Evolutionary conservation across 2,888 invertebrate genomes (phyloP), one percentile per base, ranked within the genome.

Genomic region (Linnaemya vulpina): DNA sequence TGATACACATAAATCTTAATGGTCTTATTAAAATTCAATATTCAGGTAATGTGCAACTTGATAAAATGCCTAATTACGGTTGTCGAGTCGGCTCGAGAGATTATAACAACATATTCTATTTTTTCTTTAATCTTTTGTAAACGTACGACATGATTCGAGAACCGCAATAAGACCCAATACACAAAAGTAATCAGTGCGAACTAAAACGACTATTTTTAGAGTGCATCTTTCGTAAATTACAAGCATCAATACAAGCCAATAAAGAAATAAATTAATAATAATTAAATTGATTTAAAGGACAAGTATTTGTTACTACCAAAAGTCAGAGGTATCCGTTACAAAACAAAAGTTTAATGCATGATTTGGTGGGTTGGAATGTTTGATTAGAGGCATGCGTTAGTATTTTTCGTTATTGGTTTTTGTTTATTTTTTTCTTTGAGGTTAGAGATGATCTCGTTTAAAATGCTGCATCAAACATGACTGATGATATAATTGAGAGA

Each of bases 401-500:
- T 38, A 60, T 20, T 38, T 46, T 55, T 53, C 1, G 11, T 10
- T 15, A 20, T 5, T 53, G 11, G 11, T 10, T 15, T 35, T 5
- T 53, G 11, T 1, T 10, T 15, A 20, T 5, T 25, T 35, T 3
- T 35, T 35, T 40, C 38, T 60, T 68, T 49, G 9, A 2, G 20
- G 22, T 20, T 75, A 74, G 67, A 71, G 84, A 53, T 81, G 74
- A 70, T 78, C 55, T 74, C 70, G 38, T 53, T 87, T 86, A 87
- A 68, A 87, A 87, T 68, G 87, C 80, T 22, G 87, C 86, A 71
- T 87, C 86, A 62, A 87, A 86, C 67, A 86, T 83, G 68, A 87
- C 86, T 87, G 82, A 73, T 80, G 71, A 71, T 86, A 74, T 63
- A 67, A 68, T 17, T 77, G 46, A 80, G 73, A 74, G 49, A 76